Evolutionary conservation across 1,140 invertebrate genomes (phyloP), one percentile per base, ranked within the genome.

Genomic region (Ctenoplectra terminalis): DNA sequence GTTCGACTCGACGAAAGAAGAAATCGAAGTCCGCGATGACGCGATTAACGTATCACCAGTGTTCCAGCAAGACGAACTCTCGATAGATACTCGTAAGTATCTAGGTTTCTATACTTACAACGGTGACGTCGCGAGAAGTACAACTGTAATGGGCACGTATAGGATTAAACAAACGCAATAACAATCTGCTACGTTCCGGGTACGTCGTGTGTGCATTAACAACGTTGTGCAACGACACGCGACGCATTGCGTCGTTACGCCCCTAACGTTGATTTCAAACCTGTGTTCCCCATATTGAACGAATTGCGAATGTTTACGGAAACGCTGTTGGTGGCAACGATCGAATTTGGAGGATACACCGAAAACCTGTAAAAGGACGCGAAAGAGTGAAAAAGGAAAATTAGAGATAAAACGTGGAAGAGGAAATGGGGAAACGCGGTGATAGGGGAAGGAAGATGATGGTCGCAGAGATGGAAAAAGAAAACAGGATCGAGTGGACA

Each of bases 201-300:
- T 8, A 23, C n/a, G 43, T 48, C 43, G 56, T 66, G 72, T 54
- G 61, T 67, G 52, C 66, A 37, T 71, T 71, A 78, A 78, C 58
- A 76, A 78, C 52, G 66, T 78, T 78, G 52, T 69, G 26, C 46
- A 71, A 71, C 66, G 17, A 60, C 75, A 78, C 66, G 75, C 75
- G 75, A 78, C 52, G 63, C 61, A 11, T 64, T n/a, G 13, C 60
- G 34, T 7, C 29, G 37, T 3, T 61, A 20, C 72, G 72, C n/a
- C 31, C 46, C 58, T 29, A 8, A 52, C 29, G 17, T n/a, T n/a
- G n/a, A n/a, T 52, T 43, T 20, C 34, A 20, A 3, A 9, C 3
- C 43, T 26, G 23, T 52, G 17, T 17, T 23, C 56, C 5, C 26
- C 13, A 17, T 26, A 29, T 17, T 23, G 61, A n/a, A 66, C 31